Evolutionary conservation across 2,797 vertebrate species (phyloP), one percentile per base, ranked within the genome.

Genomic region (Oreochromis mossambicus): DNA sequence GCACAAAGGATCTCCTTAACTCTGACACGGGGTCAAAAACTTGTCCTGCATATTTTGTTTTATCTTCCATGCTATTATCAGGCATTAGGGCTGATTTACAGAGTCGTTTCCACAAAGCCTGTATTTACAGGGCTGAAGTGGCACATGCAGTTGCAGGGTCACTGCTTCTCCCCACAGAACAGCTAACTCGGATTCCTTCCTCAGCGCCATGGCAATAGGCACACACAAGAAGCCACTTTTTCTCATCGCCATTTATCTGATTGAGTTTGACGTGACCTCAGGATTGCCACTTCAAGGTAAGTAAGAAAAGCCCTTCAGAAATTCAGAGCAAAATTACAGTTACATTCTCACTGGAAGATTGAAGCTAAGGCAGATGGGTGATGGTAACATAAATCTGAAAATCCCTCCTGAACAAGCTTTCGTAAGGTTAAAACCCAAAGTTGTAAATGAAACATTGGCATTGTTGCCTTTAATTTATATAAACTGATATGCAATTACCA

Each of bases 61-160:
- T 91, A 94, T 92, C 91, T 91, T 80, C 85, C 77, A 41, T 91
- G 88, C 88, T 88, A 85, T 93, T 94, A 93, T 92, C 92, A 66
- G 88, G 86, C 91, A 91, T 93, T 90, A 90, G 83, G 73, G 91
- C 89, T 93, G 92, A 92, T 94, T 94, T 92, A 91, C 91, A 89
- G 84, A 70, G 84, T 81, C 80, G 63, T 86, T 86, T 88, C 87
- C 90, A 96, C 95, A 96, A 96, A 94, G 94, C 90, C 90, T 79
- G 89, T 91, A 94, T 96, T 96, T 94, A 96, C 87, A 88, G 87
- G 81, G 80, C 89, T 93, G 86, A 91, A 94, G 95, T 92, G 92
- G 90, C 91, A 89, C 92, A 95, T 94, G 93, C 89, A 91, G 34
- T 91, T 86, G 88, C 80, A 87, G 93, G 94, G 94, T 96, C 95